phyloP scores from a whole-genome alignment of 1,140 invertebrate genomes.

The Pteromalus puparum region DNA sequence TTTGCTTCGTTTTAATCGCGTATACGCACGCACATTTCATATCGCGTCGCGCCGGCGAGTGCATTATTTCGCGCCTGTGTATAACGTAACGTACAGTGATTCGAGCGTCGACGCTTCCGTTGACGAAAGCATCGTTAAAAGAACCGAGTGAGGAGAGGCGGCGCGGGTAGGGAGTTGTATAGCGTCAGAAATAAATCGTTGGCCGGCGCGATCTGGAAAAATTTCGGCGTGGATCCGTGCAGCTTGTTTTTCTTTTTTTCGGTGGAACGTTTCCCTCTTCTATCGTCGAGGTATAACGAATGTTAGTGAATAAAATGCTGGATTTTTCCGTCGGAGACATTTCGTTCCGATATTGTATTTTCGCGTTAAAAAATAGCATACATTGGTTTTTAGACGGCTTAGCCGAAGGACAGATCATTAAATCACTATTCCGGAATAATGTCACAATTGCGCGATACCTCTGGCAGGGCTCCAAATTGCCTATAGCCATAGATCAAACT shows the following conservation, averaged over 20 bases:
- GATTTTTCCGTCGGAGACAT: no score
- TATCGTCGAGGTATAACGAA: no score
- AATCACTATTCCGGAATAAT: neutral
- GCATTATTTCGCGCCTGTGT: neutral
- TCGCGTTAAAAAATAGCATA: no score
- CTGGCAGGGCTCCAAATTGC: neutral
- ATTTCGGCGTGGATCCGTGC: neutral
- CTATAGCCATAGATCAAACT: neutral
- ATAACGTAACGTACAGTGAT: neutral
- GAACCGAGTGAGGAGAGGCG: neutral
- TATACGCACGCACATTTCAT: neutral
- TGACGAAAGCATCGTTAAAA: neutral
- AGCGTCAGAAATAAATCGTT: neutral
- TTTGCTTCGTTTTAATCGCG: neutral
- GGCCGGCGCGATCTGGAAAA: neutral
- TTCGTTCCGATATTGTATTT: no score
- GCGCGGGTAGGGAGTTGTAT: no score
- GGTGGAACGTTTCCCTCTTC: no score
- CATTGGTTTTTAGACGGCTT: no score
- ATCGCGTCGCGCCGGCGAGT: neutral
- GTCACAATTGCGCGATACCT: no score
- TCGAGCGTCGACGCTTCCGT: constrained; percentile 5
- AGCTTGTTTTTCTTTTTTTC: no score
- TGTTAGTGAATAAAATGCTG: no score
- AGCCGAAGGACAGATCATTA: neutral